A percentile compares a stretch with the other conserved stretches of the same genome.
Conservation (phyloP, 1,140 invertebrate species). For the Teleogryllus occipitalis region DNA sequence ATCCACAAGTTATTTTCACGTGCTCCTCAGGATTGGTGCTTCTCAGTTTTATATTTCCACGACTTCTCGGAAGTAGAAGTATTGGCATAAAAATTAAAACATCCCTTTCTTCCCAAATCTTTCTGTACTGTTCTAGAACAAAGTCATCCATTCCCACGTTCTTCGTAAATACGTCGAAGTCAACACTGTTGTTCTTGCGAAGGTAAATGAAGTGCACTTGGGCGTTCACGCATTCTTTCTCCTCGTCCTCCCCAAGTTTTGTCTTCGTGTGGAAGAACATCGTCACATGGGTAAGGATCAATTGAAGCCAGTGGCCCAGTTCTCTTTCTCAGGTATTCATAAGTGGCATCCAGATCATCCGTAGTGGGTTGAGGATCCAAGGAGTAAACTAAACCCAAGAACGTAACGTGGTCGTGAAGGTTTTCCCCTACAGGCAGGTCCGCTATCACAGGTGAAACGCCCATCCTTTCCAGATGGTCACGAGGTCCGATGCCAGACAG, state of each 20-base stretch:
- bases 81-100: conserved; percentile 26
- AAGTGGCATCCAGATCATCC: neutral
- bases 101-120: neutral
- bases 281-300: neutral
- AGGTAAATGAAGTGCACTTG: neutral
- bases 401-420: neutral
- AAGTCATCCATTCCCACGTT: neutral
- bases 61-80: conserved; percentile 36
- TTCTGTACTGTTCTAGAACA: neutral
- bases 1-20: conserved; percentile 76
- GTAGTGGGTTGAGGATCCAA: neutral
- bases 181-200: neutral
- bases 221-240: neutral
- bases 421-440: conserved; percentile 46
- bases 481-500: conserved; percentile 81
- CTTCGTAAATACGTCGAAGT: neutral
- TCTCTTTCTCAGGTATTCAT: neutral
- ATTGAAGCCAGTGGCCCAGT: neutral
- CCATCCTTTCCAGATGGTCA: conserved; percentile 63
- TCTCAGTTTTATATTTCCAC: conserved; percentile 49
- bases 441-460: conserved; percentile 57
- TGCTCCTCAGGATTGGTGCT: conserved; percentile 64
- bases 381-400: neutral
- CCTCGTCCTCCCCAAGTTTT: neutral
- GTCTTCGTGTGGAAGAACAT: neutral